phyloP scores from a whole-genome alignment of 2,797 vertebrate genomes.

The Danio jaintianensis region DNA sequence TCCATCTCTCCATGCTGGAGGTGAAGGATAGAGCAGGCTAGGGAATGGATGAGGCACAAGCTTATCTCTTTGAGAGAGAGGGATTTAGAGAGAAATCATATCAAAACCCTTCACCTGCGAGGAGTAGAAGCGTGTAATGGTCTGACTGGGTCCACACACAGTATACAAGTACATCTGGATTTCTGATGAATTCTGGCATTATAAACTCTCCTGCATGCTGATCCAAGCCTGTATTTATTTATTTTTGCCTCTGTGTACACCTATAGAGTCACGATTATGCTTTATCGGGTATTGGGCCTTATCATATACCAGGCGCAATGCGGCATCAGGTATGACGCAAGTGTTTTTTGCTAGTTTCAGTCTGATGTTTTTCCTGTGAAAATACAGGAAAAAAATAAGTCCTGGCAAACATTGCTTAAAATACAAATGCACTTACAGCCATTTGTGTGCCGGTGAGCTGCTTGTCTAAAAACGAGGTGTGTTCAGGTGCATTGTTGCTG shows the following conservation, averaged over 20 bases:
- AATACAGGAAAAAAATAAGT: no score
- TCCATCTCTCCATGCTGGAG: conserved; percentile 55
- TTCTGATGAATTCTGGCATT: not conserved
- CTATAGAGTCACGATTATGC: no score
- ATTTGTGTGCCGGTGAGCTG: no score
- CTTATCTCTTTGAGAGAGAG: conserved; percentile 49
- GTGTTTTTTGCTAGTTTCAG: no score
- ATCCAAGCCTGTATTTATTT: not conserved
- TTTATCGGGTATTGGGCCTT: no score
- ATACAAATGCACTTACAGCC: no score
- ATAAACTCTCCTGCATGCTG: not conserved
- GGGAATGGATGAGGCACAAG: conserved; percentile 44
- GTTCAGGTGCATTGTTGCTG: no score
- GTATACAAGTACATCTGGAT: not conserved
- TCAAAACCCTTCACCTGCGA: conserved; percentile 49
- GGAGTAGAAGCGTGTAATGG: not conserved
- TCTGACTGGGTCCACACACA: not conserved
- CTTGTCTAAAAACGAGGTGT: no score
- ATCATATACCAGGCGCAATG: no score
- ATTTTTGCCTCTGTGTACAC: not conserved
- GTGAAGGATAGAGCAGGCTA: conserved; percentile 35
- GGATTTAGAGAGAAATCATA: conserved; percentile 49
- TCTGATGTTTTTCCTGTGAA: no score
- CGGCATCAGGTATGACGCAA: no score
- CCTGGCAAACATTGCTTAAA: no score